Conservation (phyloP, 1,140 invertebrate species). For the Drosophila tristis region DNA sequence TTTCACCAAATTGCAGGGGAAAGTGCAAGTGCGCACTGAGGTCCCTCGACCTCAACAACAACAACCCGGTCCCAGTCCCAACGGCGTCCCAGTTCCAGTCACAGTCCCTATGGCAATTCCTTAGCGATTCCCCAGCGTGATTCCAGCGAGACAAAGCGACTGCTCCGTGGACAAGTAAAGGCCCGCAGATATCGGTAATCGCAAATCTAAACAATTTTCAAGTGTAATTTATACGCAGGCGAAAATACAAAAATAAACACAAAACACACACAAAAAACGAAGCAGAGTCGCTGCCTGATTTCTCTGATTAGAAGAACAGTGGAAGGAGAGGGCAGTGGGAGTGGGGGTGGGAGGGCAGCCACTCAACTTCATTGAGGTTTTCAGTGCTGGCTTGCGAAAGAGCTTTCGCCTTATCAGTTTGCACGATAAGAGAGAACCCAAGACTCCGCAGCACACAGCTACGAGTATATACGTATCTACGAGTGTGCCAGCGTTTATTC, state of each 20-base stretch:
- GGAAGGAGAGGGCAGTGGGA: no score
- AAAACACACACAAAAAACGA: conserved; percentile 5
- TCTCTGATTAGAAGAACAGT: conserved; percentile 41
- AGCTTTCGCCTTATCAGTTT: conserved; percentile 66
- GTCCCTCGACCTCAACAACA: background rate
- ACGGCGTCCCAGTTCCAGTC: background rate
- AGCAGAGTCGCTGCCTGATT: conserved; percentile 60
- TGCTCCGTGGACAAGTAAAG: conserved; percentile 10
- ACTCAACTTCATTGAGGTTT: conserved; percentile 66
- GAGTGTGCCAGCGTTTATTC: conserved; percentile 6
- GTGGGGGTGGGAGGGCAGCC: no score
- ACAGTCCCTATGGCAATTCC: no score
- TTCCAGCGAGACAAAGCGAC: conserved; percentile 43
- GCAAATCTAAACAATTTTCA: conserved; percentile 54
- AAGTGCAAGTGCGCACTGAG: conserved; percentile 1
- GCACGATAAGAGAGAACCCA: conserved; percentile 58
- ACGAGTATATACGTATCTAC: conserved; percentile 11
- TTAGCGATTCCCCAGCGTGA: no score
- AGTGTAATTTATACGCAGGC: conserved; percentile 54
- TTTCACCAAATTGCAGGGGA: conserved; percentile 53
- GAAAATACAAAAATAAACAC: conserved; percentile 20
- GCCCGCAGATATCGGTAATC: conserved; percentile 36
- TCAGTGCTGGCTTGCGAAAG: conserved; percentile 29
- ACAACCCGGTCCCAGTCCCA: no score
- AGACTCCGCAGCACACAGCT: conserved; percentile 12